phyloP scores from a whole-genome alignment of 2,888 invertebrate species.

The Serripes groenlandicus region DNA sequence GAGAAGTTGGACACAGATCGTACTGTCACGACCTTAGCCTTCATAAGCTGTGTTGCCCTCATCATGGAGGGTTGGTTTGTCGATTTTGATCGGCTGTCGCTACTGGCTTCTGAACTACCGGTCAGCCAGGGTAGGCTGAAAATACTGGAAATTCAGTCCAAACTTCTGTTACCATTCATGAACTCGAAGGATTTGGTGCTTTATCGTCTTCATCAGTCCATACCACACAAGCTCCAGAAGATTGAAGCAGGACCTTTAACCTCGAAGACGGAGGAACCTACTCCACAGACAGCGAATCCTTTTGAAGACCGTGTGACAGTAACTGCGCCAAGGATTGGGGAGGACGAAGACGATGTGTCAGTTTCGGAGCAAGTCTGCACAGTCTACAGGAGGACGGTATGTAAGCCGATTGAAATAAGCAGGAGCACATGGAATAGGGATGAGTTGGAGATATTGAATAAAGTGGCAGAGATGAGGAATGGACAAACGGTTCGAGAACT shows the following conservation, averaged over 20 bases:
- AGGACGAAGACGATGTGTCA: no score
- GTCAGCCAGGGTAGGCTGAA: slow-evolving; percentile 22
- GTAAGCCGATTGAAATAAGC: no score
- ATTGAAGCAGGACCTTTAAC: no score
- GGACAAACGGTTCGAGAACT: no score
- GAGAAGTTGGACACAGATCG: slow-evolving; percentile 28
- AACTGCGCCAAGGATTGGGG: not conserved
- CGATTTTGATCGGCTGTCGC: slow-evolving; percentile 22
- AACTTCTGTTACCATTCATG: slow-evolving; percentile 28
- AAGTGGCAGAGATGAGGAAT: no score
- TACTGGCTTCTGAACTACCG: slow-evolving; percentile 17
- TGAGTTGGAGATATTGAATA: slow-evolving; percentile 26
- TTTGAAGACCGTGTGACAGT: not conserved
- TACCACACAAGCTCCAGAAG: no score
- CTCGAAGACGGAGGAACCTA: not conserved
- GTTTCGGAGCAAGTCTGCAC: no score
- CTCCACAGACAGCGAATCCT: no score
- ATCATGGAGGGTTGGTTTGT: slow-evolving; percentile 53
- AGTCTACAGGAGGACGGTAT: no score
- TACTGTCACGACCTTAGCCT: slow-evolving; percentile 19
- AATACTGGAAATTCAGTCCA: slow-evolving; percentile 37
- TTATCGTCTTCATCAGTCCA: slow-evolving; percentile 38
- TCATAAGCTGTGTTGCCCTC: slow-evolving; percentile 42
- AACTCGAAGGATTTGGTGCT: slow-evolving; percentile 26
- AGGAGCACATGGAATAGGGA: no score